These are phyloP conservation scores for Hesperia comma DNA, from an alignment of 2,888 invertebrate species.

Conservation along the genomic window DNA sequence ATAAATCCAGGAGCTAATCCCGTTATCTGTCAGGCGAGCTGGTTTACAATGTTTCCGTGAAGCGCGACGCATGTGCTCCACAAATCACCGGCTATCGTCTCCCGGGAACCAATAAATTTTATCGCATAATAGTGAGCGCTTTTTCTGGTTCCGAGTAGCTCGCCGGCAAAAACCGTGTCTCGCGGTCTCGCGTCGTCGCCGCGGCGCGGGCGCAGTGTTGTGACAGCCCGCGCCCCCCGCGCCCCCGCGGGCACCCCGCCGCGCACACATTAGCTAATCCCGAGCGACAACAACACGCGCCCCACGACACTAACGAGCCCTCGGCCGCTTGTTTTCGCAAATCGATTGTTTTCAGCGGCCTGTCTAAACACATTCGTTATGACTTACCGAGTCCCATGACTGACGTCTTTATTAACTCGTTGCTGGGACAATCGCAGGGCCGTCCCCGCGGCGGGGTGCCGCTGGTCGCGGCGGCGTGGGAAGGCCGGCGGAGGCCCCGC, in stretches of 20 bases:
- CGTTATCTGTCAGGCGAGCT: slow-evolving; percentile 39
- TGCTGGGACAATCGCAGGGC: neutral
- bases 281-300: slow-evolving; percentile 39
- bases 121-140: slow-evolving; percentile 56
- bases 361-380: slow-evolving; percentile 27
- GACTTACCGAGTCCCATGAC: neutral
- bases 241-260: slow-evolving; percentile 44
- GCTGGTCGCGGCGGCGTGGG: too few relatives aligned
- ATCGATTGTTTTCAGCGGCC: slow-evolving; percentile 24
- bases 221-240: slow-evolving; percentile 47
- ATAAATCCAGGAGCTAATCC: slow-evolving; percentile 39
- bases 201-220: slow-evolving; percentile 44
- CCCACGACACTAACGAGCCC: slow-evolving; percentile 45
- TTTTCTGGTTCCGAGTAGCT: slow-evolving; percentile 57
- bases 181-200: slow-evolving; percentile 2
- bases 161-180: slow-evolving; percentile 45
- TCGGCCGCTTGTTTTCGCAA: slow-evolving; percentile 22
- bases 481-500: too few relatives aligned
- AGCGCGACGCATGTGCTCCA: slow-evolving; percentile 37
- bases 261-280: slow-evolving; percentile 42
- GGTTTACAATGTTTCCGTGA: slow-evolving; percentile 43
- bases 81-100: slow-evolving; percentile 47
- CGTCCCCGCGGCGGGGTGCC: too few relatives aligned
- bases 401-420: slow-evolving; percentile 17
- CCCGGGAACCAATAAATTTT: slow-evolving; percentile 66